Conservation (phyloP, 2,113 vertebrate species). For the Corynorhinus townsendii region DNA sequence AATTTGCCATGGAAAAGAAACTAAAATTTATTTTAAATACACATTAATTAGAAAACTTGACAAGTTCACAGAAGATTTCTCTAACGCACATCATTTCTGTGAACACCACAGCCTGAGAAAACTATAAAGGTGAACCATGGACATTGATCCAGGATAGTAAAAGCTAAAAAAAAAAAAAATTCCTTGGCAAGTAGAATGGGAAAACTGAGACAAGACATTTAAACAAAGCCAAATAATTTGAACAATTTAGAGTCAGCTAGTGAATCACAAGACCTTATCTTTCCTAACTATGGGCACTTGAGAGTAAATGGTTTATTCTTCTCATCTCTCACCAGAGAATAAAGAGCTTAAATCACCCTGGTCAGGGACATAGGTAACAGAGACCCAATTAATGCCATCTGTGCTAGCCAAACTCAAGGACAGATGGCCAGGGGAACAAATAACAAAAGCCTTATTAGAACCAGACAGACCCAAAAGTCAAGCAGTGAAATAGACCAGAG, state of each 20-base stretch:
- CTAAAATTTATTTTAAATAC: neutral
- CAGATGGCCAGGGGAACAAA: neutral
- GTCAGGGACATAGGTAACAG: neutral
- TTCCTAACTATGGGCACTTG: neutral
- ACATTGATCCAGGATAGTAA: neutral
- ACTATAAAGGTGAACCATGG: neutral
- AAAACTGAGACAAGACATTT: neutral
- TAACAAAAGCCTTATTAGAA: neutral
- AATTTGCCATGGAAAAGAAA: neutral
- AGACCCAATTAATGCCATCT: neutral
- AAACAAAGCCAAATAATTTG: neutral
- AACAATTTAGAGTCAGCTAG: neutral
- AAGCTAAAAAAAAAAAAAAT: neutral
- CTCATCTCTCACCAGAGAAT: neutral
- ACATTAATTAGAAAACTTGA: neutral
- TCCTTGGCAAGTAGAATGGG: neutral
- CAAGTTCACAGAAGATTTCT: neutral
- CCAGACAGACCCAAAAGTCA: neutral
- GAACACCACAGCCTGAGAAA: neutral
- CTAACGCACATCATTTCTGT: neutral
- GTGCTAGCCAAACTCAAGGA: neutral
- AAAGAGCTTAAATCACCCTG: neutral
- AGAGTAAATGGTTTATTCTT: neutral
- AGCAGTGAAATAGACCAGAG: neutral
- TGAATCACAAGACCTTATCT: neutral